Percentiles rank a stretch among this genome's conserved stretches.
phyloP scores from a whole-genome alignment of 2,797 vertebrate genomes.

The Parotocinclus haroldoi region DNA sequence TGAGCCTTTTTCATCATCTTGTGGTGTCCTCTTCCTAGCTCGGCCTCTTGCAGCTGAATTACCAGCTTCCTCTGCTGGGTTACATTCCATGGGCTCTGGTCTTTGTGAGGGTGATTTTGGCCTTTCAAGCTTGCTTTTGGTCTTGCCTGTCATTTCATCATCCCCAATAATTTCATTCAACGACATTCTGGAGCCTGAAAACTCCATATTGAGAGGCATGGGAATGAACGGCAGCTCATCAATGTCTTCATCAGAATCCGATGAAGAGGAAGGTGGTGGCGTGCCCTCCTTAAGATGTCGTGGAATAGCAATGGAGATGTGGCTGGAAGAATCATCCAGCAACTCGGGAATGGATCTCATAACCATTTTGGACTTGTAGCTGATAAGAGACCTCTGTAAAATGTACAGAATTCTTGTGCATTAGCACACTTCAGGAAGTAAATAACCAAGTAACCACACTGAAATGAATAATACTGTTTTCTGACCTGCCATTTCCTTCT shows the following conservation, averaged over 20 bases:
- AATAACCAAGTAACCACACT: no score
- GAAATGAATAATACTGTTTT: not conserved
- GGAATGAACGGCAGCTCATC: slow-evolving; percentile 92
- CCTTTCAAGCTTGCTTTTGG: slow-evolving; percentile 59
- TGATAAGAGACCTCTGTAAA: slow-evolving; percentile 89
- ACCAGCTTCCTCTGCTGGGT: slow-evolving; percentile 52
- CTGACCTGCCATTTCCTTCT: slow-evolving; percentile 96
- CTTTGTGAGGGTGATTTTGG: slow-evolving; percentile 52
- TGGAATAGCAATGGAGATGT: slow-evolving; percentile 88
- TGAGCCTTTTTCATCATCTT: slow-evolving; percentile 67
- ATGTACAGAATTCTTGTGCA: not conserved
- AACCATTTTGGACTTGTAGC: slow-evolving; percentile 97
- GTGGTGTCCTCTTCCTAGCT: slow-evolving; percentile 64
- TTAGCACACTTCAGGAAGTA: no score
- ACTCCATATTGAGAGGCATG: slow-evolving; percentile 88
- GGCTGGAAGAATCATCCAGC: slow-evolving; percentile 85
- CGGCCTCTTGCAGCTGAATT: slow-evolving; percentile 60
- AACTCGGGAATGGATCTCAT: slow-evolving; percentile 91
- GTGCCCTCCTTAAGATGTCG: slow-evolving; percentile 82
- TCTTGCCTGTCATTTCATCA: slow-evolving; percentile 70
- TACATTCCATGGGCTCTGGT: slow-evolving; percentile 60
- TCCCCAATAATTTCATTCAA: slow-evolving; percentile 87
- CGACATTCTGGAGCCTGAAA: slow-evolving; percentile 89
- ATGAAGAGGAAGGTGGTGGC: slow-evolving; percentile 87
- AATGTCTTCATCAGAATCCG: slow-evolving; percentile 92